These are phyloP conservation scores for Drosophila repleta DNA, from an alignment of 1,140 invertebrate genomes.

Conservation along the genomic window DNA sequence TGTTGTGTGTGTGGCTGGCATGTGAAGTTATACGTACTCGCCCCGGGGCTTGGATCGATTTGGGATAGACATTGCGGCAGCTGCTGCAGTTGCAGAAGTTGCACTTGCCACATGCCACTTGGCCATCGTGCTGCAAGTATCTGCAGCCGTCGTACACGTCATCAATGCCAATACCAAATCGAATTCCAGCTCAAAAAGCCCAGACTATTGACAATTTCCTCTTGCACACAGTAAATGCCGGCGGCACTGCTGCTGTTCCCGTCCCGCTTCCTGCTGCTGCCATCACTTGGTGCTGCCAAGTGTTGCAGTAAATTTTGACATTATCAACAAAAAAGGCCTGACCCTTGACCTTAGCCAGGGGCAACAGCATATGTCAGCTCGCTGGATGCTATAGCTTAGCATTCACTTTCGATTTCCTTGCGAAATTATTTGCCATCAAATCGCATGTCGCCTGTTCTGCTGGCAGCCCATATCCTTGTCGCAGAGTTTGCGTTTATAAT, in stretches of 20 bases:
- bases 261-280: neutral
- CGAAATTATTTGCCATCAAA: slow-evolving; percentile 75
- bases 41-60: slow-evolving; percentile 70
- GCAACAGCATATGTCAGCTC: slow-evolving; percentile 60
- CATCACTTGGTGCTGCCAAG: slow-evolving; percentile 41
- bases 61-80: slow-evolving; percentile 76
- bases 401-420: slow-evolving; percentile 50
- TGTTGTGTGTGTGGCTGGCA: slow-evolving; percentile 29
- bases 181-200: slow-evolving; percentile 42
- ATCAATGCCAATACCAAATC: slow-evolving; percentile 56
- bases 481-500: slow-evolving; percentile 81
- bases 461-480: slow-evolving; percentile 62
- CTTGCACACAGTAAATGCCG: slow-evolving; percentile 16
- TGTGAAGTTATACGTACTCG: slow-evolving; percentile 66
- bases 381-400: slow-evolving; percentile 20
- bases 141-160: slow-evolving; percentile 48
- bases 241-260: neutral
- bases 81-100: slow-evolving; percentile 48
- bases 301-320: slow-evolving; percentile 76
- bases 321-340: slow-evolving; percentile 51
- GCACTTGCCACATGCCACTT: slow-evolving; percentile 32
- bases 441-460: slow-evolving; percentile 59
- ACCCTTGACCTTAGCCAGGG: slow-evolving; percentile 75
- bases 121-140: slow-evolving; percentile 43
- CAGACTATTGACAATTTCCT: slow-evolving; percentile 28